Evolutionary conservation across 35 echinoderm and acorn worm species (phyloP).

Genomic region (Holothuria glaberrima): DNA sequence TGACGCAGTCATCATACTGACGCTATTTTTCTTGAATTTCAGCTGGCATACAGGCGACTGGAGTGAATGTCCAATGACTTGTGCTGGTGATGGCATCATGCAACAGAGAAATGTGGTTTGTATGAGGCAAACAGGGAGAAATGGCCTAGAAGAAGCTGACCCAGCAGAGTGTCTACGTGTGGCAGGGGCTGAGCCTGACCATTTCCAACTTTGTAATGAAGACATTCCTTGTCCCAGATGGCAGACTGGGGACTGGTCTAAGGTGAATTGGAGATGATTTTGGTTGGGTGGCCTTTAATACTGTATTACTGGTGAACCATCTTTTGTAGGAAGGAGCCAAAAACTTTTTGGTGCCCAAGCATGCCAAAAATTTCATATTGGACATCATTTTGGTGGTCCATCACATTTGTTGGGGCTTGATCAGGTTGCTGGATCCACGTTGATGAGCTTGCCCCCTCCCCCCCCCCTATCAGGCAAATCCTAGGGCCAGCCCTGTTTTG

Average conservation of each 20-base stretch:
- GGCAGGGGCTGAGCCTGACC: constrained; percentile 61
- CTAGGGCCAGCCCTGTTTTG: too few species aligned
- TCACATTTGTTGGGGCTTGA: too few species aligned
- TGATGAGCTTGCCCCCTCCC: too few species aligned
- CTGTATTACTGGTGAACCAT: too few species aligned
- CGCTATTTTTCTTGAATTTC: neutral
- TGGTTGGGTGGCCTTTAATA: too few species aligned
- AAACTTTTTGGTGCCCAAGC: too few species aligned
- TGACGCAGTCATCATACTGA: too few species aligned
- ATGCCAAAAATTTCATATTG: too few species aligned
- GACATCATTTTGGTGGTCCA: too few species aligned
- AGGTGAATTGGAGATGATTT: constrained; percentile 42
- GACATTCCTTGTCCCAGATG: constrained; percentile 73
- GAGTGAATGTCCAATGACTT: constrained; percentile 79
- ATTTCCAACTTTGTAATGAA: constrained; percentile 63
- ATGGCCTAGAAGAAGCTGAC: constrained; percentile 29
- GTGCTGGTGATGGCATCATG: constrained; percentile 59
- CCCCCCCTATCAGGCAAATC: too few species aligned
- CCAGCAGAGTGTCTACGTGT: constrained; percentile 52
- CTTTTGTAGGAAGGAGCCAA: too few species aligned
- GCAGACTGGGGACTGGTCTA: constrained; percentile 73
- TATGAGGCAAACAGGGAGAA: constrained; percentile 48
- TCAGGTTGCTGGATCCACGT: too few species aligned
- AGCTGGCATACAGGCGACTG: constrained; percentile 89
- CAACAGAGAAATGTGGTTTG: constrained; percentile 80